A percentile compares a stretch with the other conserved stretches of the same genome.
These are phyloP conservation scores for Antedon mediterranea DNA, from an alignment of 53 echinoderm and acorn worm species.

Conservation along the genomic window DNA sequence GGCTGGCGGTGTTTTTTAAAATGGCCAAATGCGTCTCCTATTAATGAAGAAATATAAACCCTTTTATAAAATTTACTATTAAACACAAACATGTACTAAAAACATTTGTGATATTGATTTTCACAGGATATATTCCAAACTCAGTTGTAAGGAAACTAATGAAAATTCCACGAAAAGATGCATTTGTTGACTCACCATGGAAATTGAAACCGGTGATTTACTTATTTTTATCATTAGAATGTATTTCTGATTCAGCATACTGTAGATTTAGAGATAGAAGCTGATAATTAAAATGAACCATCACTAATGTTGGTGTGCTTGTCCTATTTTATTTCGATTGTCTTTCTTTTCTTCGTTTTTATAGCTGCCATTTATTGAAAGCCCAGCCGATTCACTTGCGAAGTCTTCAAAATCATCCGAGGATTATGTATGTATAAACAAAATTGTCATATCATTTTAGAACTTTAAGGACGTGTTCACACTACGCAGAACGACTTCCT, in stretches of 20 bases:
- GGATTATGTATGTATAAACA: background rate
- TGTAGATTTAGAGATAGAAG: no score
- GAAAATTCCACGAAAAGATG: conserved; percentile 31
- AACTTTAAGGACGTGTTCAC: no score
- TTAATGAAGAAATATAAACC: no score
- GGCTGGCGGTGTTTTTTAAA: no score
- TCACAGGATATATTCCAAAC: conserved; percentile 80
- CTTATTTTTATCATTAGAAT: background rate
- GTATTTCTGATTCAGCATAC: no score
- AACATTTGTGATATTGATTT: background rate
- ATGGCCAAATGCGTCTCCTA: no score
- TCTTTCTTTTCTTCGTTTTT: background rate
- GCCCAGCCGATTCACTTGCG: background rate
- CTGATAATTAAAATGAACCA: no score
- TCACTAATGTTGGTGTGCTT: background rate
- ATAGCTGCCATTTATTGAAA: background rate
- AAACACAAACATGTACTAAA: no score
- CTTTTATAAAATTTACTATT: no score
- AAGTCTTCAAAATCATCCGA: background rate
- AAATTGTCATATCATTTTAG: no score
- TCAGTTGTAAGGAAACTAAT: conserved; percentile 62
- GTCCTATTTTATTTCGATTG: background rate
- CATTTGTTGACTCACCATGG: conserved; percentile 45
- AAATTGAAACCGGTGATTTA: conserved; percentile 41
- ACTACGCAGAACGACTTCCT: no score